Conservation (phyloP, 2,888 invertebrate genomes). For the Heliconius sara region DNA sequence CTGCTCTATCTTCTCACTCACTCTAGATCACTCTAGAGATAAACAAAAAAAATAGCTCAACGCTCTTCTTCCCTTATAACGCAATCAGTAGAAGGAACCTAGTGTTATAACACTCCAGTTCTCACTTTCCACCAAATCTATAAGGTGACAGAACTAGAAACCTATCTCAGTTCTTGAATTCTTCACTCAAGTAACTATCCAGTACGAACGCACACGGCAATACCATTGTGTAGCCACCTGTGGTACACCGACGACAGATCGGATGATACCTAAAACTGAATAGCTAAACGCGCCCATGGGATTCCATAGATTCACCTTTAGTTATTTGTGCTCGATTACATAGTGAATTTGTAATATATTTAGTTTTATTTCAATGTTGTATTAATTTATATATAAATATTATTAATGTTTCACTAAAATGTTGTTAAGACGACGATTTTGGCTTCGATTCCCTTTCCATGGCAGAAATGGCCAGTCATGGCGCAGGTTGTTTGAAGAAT, state of each 20-base stretch:
- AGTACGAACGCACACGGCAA: conserved; percentile 31
- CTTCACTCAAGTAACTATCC: conserved; percentile 16
- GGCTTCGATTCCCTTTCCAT: too few relatives aligned
- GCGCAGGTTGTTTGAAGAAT: too few relatives aligned
- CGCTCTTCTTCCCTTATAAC: neutral
- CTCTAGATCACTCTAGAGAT: too few relatives aligned
- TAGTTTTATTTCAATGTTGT: neutral
- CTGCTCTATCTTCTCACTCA: too few relatives aligned
- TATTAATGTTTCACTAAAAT: neutral
- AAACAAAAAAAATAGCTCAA: too few relatives aligned
- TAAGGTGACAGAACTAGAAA: too few relatives aligned
- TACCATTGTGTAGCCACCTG: conserved; percentile 57
- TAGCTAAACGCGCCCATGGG: conserved; percentile 54
- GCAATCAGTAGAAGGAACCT: neutral
- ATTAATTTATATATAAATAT: neutral
- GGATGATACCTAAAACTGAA: conserved; percentile 52
- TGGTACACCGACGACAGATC: conserved; percentile 63
- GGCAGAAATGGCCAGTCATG: too few relatives aligned
- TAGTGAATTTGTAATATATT: conserved; percentile 3
- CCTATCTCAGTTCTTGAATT: too few relatives aligned
- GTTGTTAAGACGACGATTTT: neutral
- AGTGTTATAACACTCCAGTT: neutral
- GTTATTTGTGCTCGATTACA: conserved; percentile 15
- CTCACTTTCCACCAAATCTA: too few relatives aligned
- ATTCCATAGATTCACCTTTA: conserved; percentile 38